Base-by-base conservation (phyloP, 2,888 invertebrate species). In the Encarsia formosa region DNA sequence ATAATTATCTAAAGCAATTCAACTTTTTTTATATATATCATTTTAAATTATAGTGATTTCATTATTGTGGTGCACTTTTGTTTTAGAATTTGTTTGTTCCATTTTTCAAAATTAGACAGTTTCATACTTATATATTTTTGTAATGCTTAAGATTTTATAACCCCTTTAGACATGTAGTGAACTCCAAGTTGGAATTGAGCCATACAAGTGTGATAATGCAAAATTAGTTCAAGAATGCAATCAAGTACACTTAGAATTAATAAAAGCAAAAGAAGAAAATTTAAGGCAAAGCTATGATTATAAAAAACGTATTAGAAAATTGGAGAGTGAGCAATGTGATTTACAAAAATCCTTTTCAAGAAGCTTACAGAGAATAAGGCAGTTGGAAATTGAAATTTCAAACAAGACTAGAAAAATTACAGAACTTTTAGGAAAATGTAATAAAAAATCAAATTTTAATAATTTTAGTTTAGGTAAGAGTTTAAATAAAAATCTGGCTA, bases 151-250 rank as follows among this genome's bases (percentile, higher is more conserved):
- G 22, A 22, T 40, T 34, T 35, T 16, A 51, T 42, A 31, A 58
- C 38, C 23, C n/a, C n/a, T 37, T 18, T 68, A 86, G 82, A 86
- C 88, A 70, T 81, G 83, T 59, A 81, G 83, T 64, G 79, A 82
- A 56, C 77, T 89, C 63, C 81, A 86, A 73, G 74, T 83, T 49
- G 84, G 85, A 61, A 81, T 84, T 32, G 88, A 89, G 70, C 88
- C 89, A 0, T 89, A 87, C 65, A 87, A 86, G 75, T 86, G 85
- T 71, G 89, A 89, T 66, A 90, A 90, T 75, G 82, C 84, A 23
- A 85, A 82, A 70, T 76, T 90, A 41, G 79, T 88, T 50, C 81
- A 82, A 69, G 87, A 89, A 75, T 86, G 85, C 66, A 89, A 88
- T 75, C 78, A 82, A 62, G 74, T 90, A 43, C 85, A 89, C 67